Percentiles rank a stretch among this genome's conserved stretches.
phyloP scores from a whole-genome alignment of 2,888 invertebrate species.

The Empis livida region DNA sequence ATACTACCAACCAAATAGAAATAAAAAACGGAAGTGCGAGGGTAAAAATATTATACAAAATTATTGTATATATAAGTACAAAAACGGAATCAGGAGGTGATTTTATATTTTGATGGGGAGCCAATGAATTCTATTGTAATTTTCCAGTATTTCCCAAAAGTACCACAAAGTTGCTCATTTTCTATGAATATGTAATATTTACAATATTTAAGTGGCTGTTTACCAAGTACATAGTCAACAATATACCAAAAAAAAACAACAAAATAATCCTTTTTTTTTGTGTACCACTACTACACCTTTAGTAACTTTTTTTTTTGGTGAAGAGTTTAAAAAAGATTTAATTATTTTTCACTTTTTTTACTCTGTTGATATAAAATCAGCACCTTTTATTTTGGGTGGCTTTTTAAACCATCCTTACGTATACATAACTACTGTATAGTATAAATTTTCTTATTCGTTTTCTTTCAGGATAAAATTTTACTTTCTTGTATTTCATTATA shows the following conservation, averaged over 20 bases:
- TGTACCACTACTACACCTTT: too few relatives aligned
- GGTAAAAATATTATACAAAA: neutral
- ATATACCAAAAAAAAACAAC: neutral
- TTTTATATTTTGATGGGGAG: neutral
- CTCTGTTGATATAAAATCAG: too few relatives aligned
- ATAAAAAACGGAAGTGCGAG: neutral
- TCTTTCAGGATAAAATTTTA: too few relatives aligned
- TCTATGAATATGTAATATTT: constrained; percentile 20
- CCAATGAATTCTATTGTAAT: neutral
- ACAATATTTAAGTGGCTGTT: constrained; percentile 8
- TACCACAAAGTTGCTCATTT: constrained; percentile 19
- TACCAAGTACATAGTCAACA: neutral
- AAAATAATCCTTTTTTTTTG: neutral
- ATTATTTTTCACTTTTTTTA: too few relatives aligned
- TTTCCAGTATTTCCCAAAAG: constrained; percentile 15
- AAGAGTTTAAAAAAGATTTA: too few relatives aligned
- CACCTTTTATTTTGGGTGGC: too few relatives aligned
- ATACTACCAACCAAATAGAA: too few relatives aligned
- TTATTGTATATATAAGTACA: neutral
- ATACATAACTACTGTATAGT: too few relatives aligned
- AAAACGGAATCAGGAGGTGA: neutral
- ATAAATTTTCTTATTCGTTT: too few relatives aligned
- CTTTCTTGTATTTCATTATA: too few relatives aligned
- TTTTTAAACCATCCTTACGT: too few relatives aligned
- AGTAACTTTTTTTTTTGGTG: too few relatives aligned